Evolutionary conservation across 2,797 vertebrate genomes (phyloP).

Genomic region (Lutra lutra): DNA sequence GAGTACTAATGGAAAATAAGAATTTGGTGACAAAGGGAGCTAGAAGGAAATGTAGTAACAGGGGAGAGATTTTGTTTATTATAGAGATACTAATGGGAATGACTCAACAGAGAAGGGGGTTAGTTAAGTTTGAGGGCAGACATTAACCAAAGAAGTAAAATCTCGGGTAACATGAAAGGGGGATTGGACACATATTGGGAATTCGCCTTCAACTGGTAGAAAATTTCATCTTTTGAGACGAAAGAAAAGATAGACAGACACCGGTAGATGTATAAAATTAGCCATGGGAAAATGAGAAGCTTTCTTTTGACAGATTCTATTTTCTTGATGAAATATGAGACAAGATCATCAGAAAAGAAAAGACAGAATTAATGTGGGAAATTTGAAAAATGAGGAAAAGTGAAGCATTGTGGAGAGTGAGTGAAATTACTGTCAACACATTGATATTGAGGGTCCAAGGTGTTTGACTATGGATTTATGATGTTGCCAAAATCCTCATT

Average conservation of each 20-base stretch:
- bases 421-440: not conserved
- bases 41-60: not conserved
- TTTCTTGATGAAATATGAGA: not conserved
- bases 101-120: not conserved
- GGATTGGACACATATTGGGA: not conserved
- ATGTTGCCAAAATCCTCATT: not conserved
- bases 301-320: not conserved
- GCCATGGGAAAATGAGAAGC: not conserved
- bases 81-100: not conserved
- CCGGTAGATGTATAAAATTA: not conserved
- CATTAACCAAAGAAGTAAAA: not conserved
- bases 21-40: not conserved
- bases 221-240: not conserved
- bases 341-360: not conserved
- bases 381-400: conserved; percentile 14
- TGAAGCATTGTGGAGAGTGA: not conserved
- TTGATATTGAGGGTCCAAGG: not conserved
- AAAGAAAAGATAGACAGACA: not conserved
- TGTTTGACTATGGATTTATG: not conserved
- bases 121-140: not conserved
- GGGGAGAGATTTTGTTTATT: not conserved
- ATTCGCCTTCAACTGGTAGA: not conserved
- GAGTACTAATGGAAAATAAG: not conserved
- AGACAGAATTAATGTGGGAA: not conserved
- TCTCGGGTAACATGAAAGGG: not conserved